A percentile compares a stretch with the other conserved stretches of the same genome.
phyloP scores from a whole-genome alignment of 2,888 invertebrate genomes.

The Branchellion lobata region DNA sequence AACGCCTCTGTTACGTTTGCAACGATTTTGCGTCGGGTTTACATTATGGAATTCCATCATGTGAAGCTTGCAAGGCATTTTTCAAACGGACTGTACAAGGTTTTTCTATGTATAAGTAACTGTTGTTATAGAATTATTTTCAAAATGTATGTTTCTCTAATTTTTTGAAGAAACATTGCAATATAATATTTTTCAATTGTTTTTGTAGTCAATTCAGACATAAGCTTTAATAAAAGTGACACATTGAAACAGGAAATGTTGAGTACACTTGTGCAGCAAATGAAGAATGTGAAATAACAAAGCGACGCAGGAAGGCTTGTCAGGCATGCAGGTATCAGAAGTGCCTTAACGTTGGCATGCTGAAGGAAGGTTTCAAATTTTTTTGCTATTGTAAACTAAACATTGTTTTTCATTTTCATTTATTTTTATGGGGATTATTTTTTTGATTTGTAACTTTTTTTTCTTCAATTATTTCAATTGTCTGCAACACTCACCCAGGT shows the following conservation, averaged over 20 bases:
- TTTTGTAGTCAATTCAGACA: too few relatives aligned
- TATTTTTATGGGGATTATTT: too few relatives aligned
- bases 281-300: constrained; percentile 95
- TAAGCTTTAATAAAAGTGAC: too few relatives aligned
- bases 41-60: constrained; percentile 85
- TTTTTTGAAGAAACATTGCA: too few relatives aligned
- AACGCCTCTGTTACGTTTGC: constrained; percentile 83
- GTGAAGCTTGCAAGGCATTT: constrained; percentile 97
- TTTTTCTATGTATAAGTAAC: too few relatives aligned
- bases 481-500: constrained; percentile 65
- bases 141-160: too few relatives aligned
- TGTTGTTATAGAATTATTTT: too few relatives aligned
- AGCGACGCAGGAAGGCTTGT: constrained; percentile 89
- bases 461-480: too few relatives aligned
- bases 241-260: constrained; percentile 75
- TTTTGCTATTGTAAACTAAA: not conserved
- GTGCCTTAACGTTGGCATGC: constrained; percentile 91
- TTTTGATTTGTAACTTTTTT: too few relatives aligned
- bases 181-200: too few relatives aligned
- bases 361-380: constrained; percentile 74
- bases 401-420: not conserved
- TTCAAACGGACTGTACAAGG: constrained; percentile 97
- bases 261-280: constrained; percentile 95
- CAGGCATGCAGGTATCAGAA: constrained; percentile 96
- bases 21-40: constrained; percentile 94